phyloP scores from a whole-genome alignment of 2,797 vertebrate species.

The Anguilla megastoma region DNA sequence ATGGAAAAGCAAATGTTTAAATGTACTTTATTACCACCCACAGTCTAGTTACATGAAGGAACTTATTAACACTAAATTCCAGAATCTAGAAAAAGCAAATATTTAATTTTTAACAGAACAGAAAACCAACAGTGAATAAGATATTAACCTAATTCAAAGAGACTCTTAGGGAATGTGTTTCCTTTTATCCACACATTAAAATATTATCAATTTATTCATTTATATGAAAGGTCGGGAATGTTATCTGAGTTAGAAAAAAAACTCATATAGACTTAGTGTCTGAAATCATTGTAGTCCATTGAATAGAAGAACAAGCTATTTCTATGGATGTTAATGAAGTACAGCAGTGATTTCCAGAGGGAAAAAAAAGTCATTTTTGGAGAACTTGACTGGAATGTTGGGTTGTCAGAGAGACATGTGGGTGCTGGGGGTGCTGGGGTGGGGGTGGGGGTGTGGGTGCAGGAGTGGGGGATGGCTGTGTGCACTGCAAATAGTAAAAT shows the following conservation, averaged over 20 bases:
- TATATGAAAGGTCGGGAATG: neutral
- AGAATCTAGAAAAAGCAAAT: neutral
- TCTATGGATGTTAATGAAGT: neutral
- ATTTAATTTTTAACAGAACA: conserved; percentile 15
- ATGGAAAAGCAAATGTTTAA: conserved; percentile 9
- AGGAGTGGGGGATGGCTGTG: neutral
- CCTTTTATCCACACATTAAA: neutral
- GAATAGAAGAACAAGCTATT: conserved; percentile 8
- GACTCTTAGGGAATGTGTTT: conserved; percentile 4
- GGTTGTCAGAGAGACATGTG: neutral
- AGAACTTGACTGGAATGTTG: neutral
- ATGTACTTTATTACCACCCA: neutral
- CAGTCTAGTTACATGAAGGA: conserved; percentile 7
- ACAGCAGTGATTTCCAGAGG: conserved; percentile 4
- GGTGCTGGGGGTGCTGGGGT: neutral
- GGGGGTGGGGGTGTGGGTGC: neutral
- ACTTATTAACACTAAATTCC: conserved; percentile 16
- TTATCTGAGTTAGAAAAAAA: neutral
- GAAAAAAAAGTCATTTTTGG: neutral
- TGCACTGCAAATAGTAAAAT: neutral
- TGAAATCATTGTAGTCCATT: conserved; percentile 16
- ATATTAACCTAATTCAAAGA: conserved; percentile 19
- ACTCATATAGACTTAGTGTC: conserved; percentile 5
- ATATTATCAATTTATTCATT: conserved; percentile 12
- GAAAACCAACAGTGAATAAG: conserved; percentile 6